Evolutionary conservation across 2,113 vertebrate species (phyloP).

Genomic region (Neomonachus schauinslandi): DNA sequence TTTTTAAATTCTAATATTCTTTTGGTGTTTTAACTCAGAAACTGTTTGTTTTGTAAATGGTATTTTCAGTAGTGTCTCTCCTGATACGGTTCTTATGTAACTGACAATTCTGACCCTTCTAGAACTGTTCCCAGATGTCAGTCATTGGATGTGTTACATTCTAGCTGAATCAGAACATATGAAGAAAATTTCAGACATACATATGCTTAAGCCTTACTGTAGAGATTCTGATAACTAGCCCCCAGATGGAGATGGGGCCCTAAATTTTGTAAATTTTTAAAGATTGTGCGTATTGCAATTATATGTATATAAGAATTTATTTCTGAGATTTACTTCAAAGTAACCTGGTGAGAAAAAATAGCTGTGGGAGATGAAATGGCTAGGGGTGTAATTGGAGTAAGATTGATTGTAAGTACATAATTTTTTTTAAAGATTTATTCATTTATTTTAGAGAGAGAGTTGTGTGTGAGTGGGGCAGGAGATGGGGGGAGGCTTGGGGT

Average conservation of each 20-base stretch:
- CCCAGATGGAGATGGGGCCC: neutral
- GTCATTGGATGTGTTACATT: neutral
- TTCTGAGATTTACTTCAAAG: constrained; percentile 10
- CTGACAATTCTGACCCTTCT: neutral
- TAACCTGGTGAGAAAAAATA: neutral
- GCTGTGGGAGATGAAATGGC: neutral
- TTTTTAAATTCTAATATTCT: neutral
- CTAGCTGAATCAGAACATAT: constrained; percentile 45
- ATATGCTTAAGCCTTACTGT: neutral
- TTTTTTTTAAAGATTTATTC: neutral
- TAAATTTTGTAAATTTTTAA: neutral
- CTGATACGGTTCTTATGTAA: neutral
- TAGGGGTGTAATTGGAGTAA: neutral
- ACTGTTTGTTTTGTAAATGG: neutral
- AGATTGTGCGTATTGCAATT: neutral
- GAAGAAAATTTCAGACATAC: neutral
- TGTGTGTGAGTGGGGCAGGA: neutral
- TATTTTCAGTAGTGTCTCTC: neutral
- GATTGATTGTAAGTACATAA: neutral
- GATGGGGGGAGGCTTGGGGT: neutral
- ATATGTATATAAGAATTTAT: neutral
- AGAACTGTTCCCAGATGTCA: neutral
- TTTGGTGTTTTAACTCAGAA: constrained; percentile 16
- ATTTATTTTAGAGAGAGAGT: neutral
- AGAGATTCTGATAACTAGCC: neutral